A percentile compares a stretch with the other conserved stretches of the same genome.
These are phyloP conservation scores for Drosophila elegans DNA, from an alignment of 1,140 invertebrate species.

Conservation along the genomic window DNA sequence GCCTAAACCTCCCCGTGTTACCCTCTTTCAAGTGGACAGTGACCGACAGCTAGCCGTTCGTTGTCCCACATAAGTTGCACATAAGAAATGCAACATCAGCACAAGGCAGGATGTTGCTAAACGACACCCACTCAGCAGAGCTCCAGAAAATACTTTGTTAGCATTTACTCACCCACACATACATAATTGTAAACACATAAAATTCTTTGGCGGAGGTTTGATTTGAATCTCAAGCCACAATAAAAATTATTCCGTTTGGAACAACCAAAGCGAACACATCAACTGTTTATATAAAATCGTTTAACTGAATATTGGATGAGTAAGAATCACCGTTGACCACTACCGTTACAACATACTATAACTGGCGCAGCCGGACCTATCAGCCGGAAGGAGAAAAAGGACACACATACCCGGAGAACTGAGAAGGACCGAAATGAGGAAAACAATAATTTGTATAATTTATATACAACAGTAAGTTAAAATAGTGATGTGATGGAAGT, in stretches of 20 bases:
- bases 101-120: no score
- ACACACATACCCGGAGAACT: not conserved
- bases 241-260: not conserved
- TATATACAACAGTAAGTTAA: conserved; percentile 1
- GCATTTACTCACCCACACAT: not conserved
- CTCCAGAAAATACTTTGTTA: no score
- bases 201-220: no score
- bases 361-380: conserved; percentile 4
- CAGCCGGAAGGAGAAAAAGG: not conserved
- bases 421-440: conserved; percentile 2
- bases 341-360: no score
- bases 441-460: conserved; percentile 1
- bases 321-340: no score
- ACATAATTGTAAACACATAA: no score
- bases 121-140: no score
- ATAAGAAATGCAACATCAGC: no score
- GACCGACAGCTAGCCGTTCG: conserved; percentile 1
- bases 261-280: not conserved
- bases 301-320: no score
- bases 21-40: not conserved
- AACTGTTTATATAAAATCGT: not conserved
- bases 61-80: no score
- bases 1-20: not conserved
- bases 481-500: not conserved
- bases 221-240: no score